Evolutionary conservation across 2,888 invertebrate species (phyloP), one percentile per base, ranked within the genome.

Genomic region (Yponomeuta malinellus): DNA sequence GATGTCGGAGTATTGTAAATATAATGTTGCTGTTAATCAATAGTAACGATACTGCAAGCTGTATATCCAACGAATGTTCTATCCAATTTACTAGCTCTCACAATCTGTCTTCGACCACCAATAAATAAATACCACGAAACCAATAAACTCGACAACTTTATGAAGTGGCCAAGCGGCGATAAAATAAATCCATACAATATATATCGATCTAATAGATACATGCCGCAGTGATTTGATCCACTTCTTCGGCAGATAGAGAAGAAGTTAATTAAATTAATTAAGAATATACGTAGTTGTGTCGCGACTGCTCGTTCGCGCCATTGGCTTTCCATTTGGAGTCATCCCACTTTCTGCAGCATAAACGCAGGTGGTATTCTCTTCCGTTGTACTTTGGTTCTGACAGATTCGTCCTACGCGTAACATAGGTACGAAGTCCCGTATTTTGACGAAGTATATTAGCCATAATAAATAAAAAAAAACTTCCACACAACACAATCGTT

Each of bases 341-440:
- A 68, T 68, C 68, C 78, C 77, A 79, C 81, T 85, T 85, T 85
- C 82, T 77, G 52, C 3, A 59, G 12, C 3, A 15, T 59, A 59
- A 59, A 15, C 0, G 5, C 15, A 59, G 52, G 52, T 15, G 12
- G 52, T 59, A 12, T 15, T 59, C 52, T 59, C 52, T 59, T 59
- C 52, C 52, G 15, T 5, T 8, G 43, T 8, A 2, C 52, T 52
- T 12, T 10, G 2, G 4, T 52, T 52, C 52, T 3, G 10, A 52
- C 12, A 59, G 52, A 59, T 59, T 15, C 8, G 4, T 4, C 43
- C 8, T 3, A 8, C 9, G 1, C 43, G 3, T 2, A 5, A 33
- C 33, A 33, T 33, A 4, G 23, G 23, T 43, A 43, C 43, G 43
- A 43, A 43, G 43, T 43, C 43, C 5, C 8, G 43, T 43, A 43